Base-by-base conservation (phyloP, 2,113 vertebrate species). In the Cynoglossus semilaevis region DNA sequence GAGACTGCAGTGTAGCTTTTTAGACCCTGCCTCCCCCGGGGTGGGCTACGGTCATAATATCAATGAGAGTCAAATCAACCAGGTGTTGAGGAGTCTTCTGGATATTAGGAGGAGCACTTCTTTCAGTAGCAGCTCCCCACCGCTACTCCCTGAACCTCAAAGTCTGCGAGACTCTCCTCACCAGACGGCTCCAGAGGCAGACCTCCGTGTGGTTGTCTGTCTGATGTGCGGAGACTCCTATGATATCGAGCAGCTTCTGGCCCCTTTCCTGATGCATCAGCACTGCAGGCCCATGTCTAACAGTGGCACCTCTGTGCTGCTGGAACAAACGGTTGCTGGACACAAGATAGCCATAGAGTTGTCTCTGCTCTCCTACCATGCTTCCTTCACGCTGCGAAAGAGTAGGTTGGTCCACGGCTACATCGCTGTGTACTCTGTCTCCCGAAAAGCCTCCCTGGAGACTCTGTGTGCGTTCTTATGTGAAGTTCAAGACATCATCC, bases 401-500 rank as follows among this genome's bases (percentile, higher is more conserved):
- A 98, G 91, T 88, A 91, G 94, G 5, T 72, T 96, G 46, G 95
- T 96, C 18, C 96, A 99, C 19, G 96, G 96, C 3, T 98, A 98
- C 86, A 90, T 99, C 18, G 90, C 94, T 14, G 94, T 94, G 38
- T 99, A 98, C 82, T 94, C 96, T 0, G 94, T 93, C 19, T 85
- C 86, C 34, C 92, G 97, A 37, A 90, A 88, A 37, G 94, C 97
- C 2, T 99, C 97, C 16, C 76, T 99, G 84, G 95, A 96, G 81
- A 95, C 93, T 78, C 85, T 99, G 1, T 89, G 96, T 58, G 95
- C 97, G 63, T 98, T 99, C 82, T 88, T 99, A 43, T 95, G 94
- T 71, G 96, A 99, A 81, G 93, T 99, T 58, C 95, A 94, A 78
- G 97, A 99, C 64, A 94, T 98, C 51, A 92, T 98, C 67, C 96